A percentile compares a stretch with the other conserved stretches of the same genome.
These are phyloP conservation scores for Eupsilia transversa DNA, from an alignment of 2,888 invertebrate genomes.

Conservation along the genomic window DNA sequence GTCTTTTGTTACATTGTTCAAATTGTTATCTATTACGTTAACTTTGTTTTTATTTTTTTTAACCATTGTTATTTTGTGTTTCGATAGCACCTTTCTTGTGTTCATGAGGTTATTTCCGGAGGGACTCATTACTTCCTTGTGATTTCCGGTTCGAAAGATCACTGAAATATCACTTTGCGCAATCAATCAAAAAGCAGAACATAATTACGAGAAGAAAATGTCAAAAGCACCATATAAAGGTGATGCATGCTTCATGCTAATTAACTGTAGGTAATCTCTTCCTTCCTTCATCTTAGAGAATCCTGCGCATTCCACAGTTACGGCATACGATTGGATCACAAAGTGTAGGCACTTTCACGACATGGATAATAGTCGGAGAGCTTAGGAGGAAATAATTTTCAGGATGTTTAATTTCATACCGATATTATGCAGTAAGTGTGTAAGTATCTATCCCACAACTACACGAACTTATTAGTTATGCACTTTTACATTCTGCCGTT, in stretches of 20 bases:
- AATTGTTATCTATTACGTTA: constrained; percentile 48
- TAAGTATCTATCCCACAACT: not conserved
- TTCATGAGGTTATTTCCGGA: constrained; percentile 32
- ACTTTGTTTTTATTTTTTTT: constrained; percentile 39
- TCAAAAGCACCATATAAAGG: constrained; percentile 32
- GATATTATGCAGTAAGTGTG: not conserved
- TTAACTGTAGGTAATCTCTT: constrained; percentile 48
- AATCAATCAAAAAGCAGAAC: constrained; percentile 47
- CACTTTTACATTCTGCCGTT: not conserved
- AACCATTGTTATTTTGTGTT: constrained; percentile 23
- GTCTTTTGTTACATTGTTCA: constrained; percentile 48
- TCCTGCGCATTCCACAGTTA: constrained; percentile 57
- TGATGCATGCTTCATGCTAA: constrained; percentile 18
- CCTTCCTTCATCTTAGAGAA: constrained; percentile 54
- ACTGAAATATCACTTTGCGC: not conserved
- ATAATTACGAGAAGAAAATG: constrained; percentile 39
- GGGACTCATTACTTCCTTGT: constrained; percentile 9
- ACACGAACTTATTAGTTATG: not conserved
- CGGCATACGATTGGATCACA: constrained; percentile 32
- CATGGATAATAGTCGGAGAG: constrained; percentile 27
- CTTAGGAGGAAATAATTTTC: constrained; percentile 10
- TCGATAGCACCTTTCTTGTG: constrained; percentile 16
- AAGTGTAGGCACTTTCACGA: constrained; percentile 50
- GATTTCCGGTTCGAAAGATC: constrained; percentile 10
- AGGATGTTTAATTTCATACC: not conserved